Conservation (phyloP, 2,113 vertebrate genomes). For the Blennius ocellaris region DNA sequence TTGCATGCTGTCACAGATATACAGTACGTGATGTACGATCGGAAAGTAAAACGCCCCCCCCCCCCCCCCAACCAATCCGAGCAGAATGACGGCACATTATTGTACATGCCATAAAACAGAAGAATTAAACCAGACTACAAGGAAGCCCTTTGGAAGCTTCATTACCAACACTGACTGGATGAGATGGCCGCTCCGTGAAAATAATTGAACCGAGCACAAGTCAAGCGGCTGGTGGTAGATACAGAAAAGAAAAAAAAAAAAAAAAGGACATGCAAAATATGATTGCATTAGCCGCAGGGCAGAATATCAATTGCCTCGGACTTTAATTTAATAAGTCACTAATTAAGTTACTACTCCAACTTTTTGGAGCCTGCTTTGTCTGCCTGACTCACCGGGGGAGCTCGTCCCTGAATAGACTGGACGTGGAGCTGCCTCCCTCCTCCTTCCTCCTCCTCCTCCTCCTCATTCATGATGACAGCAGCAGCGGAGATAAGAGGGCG, state of each 20-base stretch:
- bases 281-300: constrained; percentile 79
- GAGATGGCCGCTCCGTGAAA: constrained; percentile 61
- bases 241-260: neutral
- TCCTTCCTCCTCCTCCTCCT: neutral
- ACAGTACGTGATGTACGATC: constrained; percentile 25
- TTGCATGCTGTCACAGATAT: constrained; percentile 3
- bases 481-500: constrained; percentile 59
- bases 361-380: constrained; percentile 68
- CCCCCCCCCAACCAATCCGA: too few species aligned
- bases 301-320: constrained; percentile 78
- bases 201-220: constrained; percentile 74
- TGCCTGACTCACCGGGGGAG: constrained; percentile 63
- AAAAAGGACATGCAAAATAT: constrained; percentile 69
- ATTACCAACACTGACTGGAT: constrained; percentile 68
- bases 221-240: constrained; percentile 52
- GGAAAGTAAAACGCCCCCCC: neutral
- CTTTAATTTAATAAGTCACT: constrained; percentile 79
- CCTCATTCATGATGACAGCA: constrained; percentile 42
- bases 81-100: constrained; percentile 56
- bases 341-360: constrained; percentile 80
- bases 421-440: constrained; percentile 30
- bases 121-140: constrained; percentile 19
- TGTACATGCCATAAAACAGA: constrained; percentile 53
- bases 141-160: constrained; percentile 54
- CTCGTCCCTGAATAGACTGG: constrained; percentile 39